Evolutionary conservation across 2,888 invertebrate genomes (phyloP), one percentile per base, ranked within the genome.

Genomic region (Graphium colonna): DNA sequence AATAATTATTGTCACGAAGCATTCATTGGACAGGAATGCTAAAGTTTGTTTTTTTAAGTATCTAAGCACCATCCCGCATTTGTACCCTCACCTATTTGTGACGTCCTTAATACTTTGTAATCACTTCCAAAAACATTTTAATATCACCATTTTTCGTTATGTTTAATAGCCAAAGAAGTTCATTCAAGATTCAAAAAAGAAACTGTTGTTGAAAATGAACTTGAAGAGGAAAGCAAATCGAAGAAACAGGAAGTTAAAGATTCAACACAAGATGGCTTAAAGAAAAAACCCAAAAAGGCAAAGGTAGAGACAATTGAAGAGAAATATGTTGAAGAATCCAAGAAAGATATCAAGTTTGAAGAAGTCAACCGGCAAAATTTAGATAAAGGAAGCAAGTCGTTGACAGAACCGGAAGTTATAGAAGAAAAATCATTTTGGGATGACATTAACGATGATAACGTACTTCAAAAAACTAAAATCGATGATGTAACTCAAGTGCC

Each of bases 141-240:
- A 62, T 64, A 55, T 60, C 60, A 61, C 63, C 69, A 71, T 68
- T 71, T 73, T 73, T 75, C 76, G 69, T 75, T 79, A 69, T 75
- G 67, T 77, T 74, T 60, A 75, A 77, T 88, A 90, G 90, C 90
- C 56, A 88, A 77, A 79, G 90, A 90, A 85, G 80, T 90, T 69
- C 87, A 83, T 77, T 80, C 87, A 70, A 83, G 82, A 65, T 77
- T 89, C 65, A 80, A 76, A 65, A 89, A 81, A 65, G 88, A 91
- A 79, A 72, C 82, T 40, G 73, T 84, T 58, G 67, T 84, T 62
- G 90, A 91, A 76, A 86, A 82, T 64, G 79, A 91, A 59, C 71
- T 91, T 48, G 88, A 91, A 60, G 90, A 79, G 17, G 77, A 79
- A 50, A 64, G 58, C 51, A 77, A 75, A 60, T 67, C 68, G 38